These are phyloP conservation scores for Euphydryas editha DNA, from an alignment of 2,888 invertebrate species.

Conservation along the genomic window DNA sequence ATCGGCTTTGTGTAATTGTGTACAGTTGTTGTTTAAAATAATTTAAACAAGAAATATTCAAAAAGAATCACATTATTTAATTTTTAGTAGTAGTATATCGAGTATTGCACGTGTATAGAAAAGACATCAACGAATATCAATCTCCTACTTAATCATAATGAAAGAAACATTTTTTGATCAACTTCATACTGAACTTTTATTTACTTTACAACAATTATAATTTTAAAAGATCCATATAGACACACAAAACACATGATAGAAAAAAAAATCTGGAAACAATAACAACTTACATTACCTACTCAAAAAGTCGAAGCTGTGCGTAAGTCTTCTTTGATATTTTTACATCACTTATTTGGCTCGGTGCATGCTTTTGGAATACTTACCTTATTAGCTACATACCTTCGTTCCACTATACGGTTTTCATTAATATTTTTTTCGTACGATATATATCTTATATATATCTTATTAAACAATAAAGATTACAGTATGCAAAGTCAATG, in stretches of 20 bases:
- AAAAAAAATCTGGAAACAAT: no score
- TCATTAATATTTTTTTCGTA: conserved; percentile 40
- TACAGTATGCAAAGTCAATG: conserved; percentile 44
- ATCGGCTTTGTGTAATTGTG: no score
- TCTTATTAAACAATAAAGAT: conserved; percentile 47
- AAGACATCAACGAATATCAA: conserved; percentile 27
- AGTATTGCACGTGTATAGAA: conserved; percentile 14
- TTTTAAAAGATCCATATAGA: no score
- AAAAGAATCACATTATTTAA: no score
- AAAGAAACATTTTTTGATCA: background rate
- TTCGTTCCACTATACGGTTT: conserved; percentile 34
- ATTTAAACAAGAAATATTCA: no score
- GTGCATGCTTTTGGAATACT: conserved; percentile 19
- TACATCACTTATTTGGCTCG: conserved; percentile 26
- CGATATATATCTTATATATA: no score
- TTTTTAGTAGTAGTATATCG: no score
- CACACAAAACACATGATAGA: no score
- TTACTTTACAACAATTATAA: no score
- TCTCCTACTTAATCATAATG: background rate
- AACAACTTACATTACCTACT: background rate
- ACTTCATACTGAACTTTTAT: background rate
- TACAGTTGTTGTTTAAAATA: no score
- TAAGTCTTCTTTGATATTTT: background rate
- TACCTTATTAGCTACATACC: conserved; percentile 30
- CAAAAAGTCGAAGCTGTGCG: background rate